Evolutionary conservation across 2,113 vertebrate species (phyloP), one percentile per base, ranked within the genome.

Genomic region (Salvator merianae): DNA sequence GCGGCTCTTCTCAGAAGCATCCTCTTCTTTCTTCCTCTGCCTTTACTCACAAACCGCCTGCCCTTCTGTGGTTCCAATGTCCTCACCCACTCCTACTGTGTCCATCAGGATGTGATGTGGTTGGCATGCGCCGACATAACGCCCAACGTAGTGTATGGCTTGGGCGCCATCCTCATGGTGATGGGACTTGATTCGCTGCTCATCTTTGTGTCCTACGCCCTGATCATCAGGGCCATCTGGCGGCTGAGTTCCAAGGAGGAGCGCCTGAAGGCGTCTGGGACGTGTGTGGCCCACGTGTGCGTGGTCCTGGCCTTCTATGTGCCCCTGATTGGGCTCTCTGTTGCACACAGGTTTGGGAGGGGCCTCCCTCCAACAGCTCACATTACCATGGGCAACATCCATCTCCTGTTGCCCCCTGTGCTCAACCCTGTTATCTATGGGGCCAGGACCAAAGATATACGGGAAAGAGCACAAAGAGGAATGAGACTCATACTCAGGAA

Each of bases 81-180:
- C 34, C 94, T 96, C 73, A 94, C 90, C 0, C 93, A 94, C 62
- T 94, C 94, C 22, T 96, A 95, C 71, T 95, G 95, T 84, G 92
- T 96, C 59, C 95, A 96, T 80, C 96, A 96, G 92, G 96, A 95
- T 0, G 90, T 96, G 81, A 96, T 96, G 88, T 95, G 96, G 89
- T 81, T 93, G 91, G 94, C 94, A 2, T 96, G 94, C 0, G 90
- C 91, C 87, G 88, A 88, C 65, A 91, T 90, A 69, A 91, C 83
- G 0, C 68, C 94, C 79, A 96, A 94, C 22, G 1, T 91, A 55
- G 86, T 94, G 9, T 96, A 96, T 0, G 93, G 95, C 30, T 91
- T 96, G 24, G 73, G 89, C 0, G 92, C 94, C 79, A 94, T 95
- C 80, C 87, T 96, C 75, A n/a, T 95, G 86, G 95, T 96, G 68